Conservation (phyloP, 2,797 vertebrate species). For the Bucorvus abyssinicus region DNA sequence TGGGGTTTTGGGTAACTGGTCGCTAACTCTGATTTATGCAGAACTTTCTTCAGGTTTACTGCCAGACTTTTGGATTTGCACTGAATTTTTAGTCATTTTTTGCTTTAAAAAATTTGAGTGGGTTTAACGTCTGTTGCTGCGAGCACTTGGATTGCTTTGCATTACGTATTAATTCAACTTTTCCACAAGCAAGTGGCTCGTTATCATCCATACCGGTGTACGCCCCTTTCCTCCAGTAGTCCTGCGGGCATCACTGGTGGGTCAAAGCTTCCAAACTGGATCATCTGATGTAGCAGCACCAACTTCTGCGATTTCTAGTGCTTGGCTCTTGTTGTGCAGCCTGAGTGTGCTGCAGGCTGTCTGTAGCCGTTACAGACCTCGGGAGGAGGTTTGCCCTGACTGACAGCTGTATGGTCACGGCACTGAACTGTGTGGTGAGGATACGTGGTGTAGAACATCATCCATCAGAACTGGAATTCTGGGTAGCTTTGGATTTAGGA, state of each 20-base stretch:
- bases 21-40: neutral
- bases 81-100: neutral
- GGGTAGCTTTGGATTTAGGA: neutral
- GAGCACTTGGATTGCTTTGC: neutral
- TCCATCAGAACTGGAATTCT: neutral
- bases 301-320: neutral
- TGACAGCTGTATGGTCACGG: neutral
- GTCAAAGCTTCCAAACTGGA: neutral
- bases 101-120: neutral
- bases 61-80: neutral
- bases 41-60: neutral
- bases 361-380: neutral
- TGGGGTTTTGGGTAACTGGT: neutral
- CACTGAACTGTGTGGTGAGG: neutral
- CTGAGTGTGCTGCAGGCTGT: neutral
- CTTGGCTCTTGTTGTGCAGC: neutral
- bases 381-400: too few relatives aligned
- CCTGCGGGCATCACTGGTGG: neutral
- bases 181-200: too few relatives aligned
- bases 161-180: neutral
- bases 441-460: accelerated
- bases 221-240: neutral
- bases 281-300: neutral
- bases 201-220: accelerated
- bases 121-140: neutral